Conservation (phyloP, 2,888 invertebrate species). For the Tribolium freemani region DNA sequence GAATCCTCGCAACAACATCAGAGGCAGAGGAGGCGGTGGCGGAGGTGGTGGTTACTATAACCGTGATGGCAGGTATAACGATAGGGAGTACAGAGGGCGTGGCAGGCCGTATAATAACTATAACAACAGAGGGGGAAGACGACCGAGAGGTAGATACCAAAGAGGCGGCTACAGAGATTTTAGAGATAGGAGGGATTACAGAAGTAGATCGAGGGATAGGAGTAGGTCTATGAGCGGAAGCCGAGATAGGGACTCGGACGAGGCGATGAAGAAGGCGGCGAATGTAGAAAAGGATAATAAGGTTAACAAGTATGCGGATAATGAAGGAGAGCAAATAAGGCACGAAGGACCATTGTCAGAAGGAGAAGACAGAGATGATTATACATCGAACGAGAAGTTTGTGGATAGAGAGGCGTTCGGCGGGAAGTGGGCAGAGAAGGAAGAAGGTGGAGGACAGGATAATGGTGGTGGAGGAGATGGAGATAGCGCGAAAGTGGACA, state of each 20-base stretch:
- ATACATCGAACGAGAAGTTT: slow-evolving; percentile 65
- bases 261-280: slow-evolving; percentile 61
- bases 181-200: slow-evolving; percentile 74
- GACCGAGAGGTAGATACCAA: slow-evolving; percentile 62
- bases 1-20: slow-evolving; percentile 71
- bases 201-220: slow-evolving; percentile 71
- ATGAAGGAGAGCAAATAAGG: slow-evolving; percentile 65
- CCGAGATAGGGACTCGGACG: slow-evolving; percentile 66
- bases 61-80: slow-evolving; percentile 64
- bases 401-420: slow-evolving; percentile 77
- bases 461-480: slow-evolving; percentile 46
- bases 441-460: slow-evolving; percentile 62
- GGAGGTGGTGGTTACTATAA: slow-evolving; percentile 63
- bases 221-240: slow-evolving; percentile 70
- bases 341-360: slow-evolving; percentile 73
- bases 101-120: slow-evolving; percentile 63
- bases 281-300: slow-evolving; percentile 71
- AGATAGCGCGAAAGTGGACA: slow-evolving; percentile 46
- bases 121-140: slow-evolving; percentile 59
- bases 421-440: slow-evolving; percentile 77
- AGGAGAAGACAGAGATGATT: slow-evolving; percentile 73
- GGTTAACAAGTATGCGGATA: slow-evolving; percentile 72
- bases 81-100: slow-evolving; percentile 62
- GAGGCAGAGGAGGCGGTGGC: slow-evolving; percentile 68
- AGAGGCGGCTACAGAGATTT: slow-evolving; percentile 75